phyloP scores from a whole-genome alignment of 2,888 invertebrate species.

The Oligia latruncula region DNA sequence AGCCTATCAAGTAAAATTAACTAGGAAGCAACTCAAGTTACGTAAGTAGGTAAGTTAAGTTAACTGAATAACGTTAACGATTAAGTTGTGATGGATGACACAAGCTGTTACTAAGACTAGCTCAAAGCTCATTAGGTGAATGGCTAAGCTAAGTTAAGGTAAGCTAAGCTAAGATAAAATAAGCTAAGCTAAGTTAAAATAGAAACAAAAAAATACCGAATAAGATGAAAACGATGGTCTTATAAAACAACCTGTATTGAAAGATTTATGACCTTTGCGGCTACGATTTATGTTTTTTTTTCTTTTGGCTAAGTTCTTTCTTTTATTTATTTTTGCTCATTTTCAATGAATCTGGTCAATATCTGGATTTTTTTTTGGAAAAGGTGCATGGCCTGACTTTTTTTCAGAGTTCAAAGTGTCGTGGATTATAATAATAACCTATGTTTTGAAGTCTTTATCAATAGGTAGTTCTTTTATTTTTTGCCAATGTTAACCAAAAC shows the following conservation, averaged over 20 bases:
- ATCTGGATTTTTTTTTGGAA: neutral
- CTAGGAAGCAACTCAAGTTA: constrained; percentile 34
- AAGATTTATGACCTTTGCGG: neutral
- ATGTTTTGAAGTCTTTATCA: neutral
- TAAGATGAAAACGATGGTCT: neutral
- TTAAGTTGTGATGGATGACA: constrained; percentile 1
- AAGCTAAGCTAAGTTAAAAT: no score
- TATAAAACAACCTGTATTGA: neutral
- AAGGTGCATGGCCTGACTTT: neutral
- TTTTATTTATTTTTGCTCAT: constrained; percentile 4
- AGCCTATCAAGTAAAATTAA: constrained; percentile 32
- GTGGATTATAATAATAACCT: neutral
- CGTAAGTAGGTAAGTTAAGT: constrained; percentile 26
- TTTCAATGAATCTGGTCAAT: neutral
- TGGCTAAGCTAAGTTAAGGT: no score
- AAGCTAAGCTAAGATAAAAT: no score
- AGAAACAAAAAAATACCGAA: neutral
- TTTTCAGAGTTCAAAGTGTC: neutral
- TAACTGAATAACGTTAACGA: constrained; percentile 30
- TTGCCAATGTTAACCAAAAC: neutral
- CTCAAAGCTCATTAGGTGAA: neutral
- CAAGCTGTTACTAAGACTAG: neutral
- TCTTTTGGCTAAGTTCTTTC: no score
- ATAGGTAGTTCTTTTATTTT: neutral
- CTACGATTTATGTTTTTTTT: neutral